These are phyloP conservation scores for Xiphias gladius DNA, from an alignment of 2,113 vertebrate species.

Conservation along the genomic window DNA sequence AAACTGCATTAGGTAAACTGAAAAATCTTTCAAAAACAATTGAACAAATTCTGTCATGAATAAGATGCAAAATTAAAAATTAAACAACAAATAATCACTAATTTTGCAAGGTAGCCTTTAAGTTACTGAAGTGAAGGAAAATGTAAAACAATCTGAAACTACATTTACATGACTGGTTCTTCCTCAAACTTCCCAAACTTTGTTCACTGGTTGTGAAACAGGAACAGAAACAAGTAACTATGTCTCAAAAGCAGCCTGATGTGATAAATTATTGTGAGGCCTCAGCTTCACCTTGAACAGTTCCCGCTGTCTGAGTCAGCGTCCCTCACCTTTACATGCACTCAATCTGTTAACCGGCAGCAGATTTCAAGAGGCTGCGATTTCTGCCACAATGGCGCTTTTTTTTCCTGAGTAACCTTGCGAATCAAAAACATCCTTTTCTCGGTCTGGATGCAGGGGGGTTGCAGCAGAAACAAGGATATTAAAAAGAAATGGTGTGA, in stretches of 20 bases:
- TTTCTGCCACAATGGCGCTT: constrained; percentile 73
- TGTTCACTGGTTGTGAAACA: constrained; percentile 14
- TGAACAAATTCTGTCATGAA: background rate
- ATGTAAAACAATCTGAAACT: background rate
- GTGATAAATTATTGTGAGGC: constrained; percentile 45
- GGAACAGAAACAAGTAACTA: constrained; percentile 22
- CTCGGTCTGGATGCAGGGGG: background rate
- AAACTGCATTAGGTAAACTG: constrained; percentile 2
- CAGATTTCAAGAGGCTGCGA: constrained; percentile 57
- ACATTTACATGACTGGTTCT: background rate
- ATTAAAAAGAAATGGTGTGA: background rate
- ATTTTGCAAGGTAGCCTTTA: background rate
- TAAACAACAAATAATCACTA: background rate
- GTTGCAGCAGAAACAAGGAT: background rate
- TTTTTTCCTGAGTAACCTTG: constrained; percentile 69
- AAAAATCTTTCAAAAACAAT: constrained; percentile 19
- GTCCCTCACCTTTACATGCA: constrained; percentile 45
- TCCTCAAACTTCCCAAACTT: constrained; percentile 3
- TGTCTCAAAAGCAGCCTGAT: constrained; percentile 7
- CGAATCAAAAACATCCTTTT: constrained; percentile 56
- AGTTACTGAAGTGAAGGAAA: background rate
- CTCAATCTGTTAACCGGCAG: constrained; percentile 70
- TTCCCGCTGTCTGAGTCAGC: constrained; percentile 76
- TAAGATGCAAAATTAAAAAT: background rate
- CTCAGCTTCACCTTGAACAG: constrained; percentile 77